These are phyloP conservation scores for Cryptocephalus primarius DNA, from an alignment of 2,888 invertebrate genomes.

Conservation along the genomic window DNA sequence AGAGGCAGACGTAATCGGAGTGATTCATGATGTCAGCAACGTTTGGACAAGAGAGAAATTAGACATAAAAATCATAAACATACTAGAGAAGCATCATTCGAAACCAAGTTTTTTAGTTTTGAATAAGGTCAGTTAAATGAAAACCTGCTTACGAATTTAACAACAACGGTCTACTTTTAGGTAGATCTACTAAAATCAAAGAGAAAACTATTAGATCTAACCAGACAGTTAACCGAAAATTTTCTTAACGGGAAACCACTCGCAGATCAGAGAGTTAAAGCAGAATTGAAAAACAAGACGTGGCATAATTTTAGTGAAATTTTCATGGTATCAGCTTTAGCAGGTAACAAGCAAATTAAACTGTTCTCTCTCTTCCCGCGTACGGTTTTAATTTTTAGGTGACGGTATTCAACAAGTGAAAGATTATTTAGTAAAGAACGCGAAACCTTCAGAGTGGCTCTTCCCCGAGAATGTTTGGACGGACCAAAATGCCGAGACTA, in stretches of 20 bases:
- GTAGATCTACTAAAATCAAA: slow-evolving; percentile 62
- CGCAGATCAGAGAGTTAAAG: slow-evolving; percentile 15
- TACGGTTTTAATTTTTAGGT: slow-evolving; percentile 17
- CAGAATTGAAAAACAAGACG: slow-evolving; percentile 29
- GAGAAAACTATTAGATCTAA: slow-evolving; percentile 60
- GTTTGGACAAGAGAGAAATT: slow-evolving; percentile 54
- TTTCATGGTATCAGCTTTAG: slow-evolving; percentile 84
- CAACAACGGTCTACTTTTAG: slow-evolving; percentile 34
- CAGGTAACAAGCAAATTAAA: slow-evolving; percentile 38
- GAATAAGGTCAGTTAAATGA: slow-evolving; percentile 64
- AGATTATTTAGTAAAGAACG: slow-evolving; percentile 53
- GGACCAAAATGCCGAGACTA: slow-evolving; percentile 56
- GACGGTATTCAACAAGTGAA: slow-evolving; percentile 31
- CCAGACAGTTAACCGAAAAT: slow-evolving; percentile 54
- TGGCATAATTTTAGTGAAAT: slow-evolving; percentile 79
- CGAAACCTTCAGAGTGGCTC: slow-evolving; percentile 56
- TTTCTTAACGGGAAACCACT: slow-evolving; percentile 28
- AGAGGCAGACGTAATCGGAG: slow-evolving; percentile 71
- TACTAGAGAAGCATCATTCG: slow-evolving; percentile 51
- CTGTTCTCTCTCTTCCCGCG: neutral
- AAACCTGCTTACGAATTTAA: neutral
- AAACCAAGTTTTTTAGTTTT: slow-evolving; percentile 67
- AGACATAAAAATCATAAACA: slow-evolving; percentile 55
- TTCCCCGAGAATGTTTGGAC: slow-evolving; percentile 59
- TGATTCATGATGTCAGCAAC: slow-evolving; percentile 77